Conservation (phyloP, 2,113 vertebrate species). For the Psittacula cyanocephala region DNA sequence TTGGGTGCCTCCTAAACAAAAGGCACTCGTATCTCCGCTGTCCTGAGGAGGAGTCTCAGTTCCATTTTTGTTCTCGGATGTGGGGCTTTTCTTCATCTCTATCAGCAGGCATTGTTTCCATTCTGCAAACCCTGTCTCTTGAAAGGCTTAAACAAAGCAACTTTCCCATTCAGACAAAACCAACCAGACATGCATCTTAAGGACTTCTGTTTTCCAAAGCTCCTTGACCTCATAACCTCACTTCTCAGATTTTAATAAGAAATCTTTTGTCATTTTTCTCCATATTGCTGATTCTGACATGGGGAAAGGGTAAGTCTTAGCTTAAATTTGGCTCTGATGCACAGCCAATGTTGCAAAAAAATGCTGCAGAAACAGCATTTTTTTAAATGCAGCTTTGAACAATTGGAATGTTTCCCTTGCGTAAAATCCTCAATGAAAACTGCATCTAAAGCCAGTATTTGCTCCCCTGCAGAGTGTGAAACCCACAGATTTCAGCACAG, state of each 20-base stretch:
- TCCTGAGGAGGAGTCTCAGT: neutral
- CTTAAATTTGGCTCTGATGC: neutral
- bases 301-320: neutral
- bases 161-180: neutral
- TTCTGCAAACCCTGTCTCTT: neutral
- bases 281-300: neutral
- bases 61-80: neutral
- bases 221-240: neutral
- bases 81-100: neutral
- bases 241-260: neutral
- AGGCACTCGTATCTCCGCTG: neutral
- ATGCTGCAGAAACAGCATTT: neutral
- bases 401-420: constrained; percentile 10
- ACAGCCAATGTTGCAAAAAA: neutral
- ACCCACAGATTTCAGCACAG: constrained; percentile 55
- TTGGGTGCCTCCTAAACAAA: neutral
- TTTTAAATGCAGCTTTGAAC: neutral
- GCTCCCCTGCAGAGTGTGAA: constrained; percentile 28
- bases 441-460: neutral
- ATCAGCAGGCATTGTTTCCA: neutral
- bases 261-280: neutral
- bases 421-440: constrained; percentile 44
- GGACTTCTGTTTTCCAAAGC: constrained; percentile 9
- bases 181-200: neutral
- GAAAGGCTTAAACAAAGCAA: neutral